These are phyloP conservation scores for Meloidogyne floridensis DNA, from an alignment of 1,140 invertebrate species.

Conservation along the genomic window DNA sequence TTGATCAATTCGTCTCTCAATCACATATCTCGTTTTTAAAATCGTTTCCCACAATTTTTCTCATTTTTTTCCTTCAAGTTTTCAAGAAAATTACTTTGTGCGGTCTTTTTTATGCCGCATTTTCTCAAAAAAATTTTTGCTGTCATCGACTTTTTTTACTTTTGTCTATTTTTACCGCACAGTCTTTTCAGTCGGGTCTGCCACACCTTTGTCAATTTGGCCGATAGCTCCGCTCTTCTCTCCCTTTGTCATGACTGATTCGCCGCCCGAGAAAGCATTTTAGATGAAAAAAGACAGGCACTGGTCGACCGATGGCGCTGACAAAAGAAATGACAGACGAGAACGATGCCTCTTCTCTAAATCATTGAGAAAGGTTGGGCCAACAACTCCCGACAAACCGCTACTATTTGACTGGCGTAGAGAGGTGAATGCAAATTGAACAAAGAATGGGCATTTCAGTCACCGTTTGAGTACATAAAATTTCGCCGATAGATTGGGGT, in stretches of 20 bases:
- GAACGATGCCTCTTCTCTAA: background rate
- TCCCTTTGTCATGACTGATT: background rate
- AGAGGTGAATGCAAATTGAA: too few relatives aligned
- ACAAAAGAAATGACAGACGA: conserved; percentile 2
- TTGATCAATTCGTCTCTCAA: too few relatives aligned
- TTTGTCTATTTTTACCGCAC: background rate
- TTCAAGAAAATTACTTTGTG: background rate
- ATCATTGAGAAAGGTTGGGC: background rate
- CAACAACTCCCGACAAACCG: background rate
- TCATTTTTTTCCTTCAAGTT: background rate
- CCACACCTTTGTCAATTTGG: conserved; percentile 5
- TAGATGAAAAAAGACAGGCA: background rate
- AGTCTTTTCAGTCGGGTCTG: background rate
- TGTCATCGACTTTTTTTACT: background rate
- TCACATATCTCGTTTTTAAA: too few relatives aligned
- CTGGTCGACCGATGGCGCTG: background rate
- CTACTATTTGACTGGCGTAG: background rate
- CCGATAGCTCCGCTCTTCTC: background rate
- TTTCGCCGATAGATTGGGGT: too few relatives aligned
- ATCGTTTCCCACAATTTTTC: background rate
- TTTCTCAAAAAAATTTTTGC: background rate
- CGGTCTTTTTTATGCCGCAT: background rate
- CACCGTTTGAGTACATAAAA: background rate
- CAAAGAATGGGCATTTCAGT: background rate
- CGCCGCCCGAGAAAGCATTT: background rate